A percentile compares a stretch with the other conserved stretches of the same genome.
Conservation (phyloP, 2,113 vertebrate genomes). For the Neogobius melanostomus region DNA sequence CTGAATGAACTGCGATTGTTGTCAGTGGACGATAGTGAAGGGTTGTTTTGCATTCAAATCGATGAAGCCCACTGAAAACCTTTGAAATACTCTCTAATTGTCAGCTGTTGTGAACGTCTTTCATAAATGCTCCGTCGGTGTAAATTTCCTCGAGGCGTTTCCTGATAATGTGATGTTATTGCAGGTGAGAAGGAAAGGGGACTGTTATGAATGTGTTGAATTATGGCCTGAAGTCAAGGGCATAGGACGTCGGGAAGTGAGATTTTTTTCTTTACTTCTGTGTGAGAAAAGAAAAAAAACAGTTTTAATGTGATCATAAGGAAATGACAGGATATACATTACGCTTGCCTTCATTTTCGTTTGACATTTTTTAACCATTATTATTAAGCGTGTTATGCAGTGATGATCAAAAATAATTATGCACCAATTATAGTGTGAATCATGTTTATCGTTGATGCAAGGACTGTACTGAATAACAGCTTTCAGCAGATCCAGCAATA, state of each 20-base stretch:
- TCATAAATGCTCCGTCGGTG: constrained; percentile 10
- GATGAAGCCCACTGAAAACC: constrained; percentile 21
- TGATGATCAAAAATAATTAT: no score
- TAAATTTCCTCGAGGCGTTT: constrained; percentile 10
- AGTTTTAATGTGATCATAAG: no score
- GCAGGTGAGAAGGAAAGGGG: constrained; percentile 23
- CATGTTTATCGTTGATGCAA: no score
- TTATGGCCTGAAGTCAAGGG: constrained; percentile 27
- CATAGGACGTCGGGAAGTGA: background rate
- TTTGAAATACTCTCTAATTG: constrained; percentile 15
- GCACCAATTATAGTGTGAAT: no score
- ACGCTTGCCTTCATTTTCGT: no score
- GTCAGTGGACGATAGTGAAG: constrained; percentile 9
- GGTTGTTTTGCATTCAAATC: constrained; percentile 28
- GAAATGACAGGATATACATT: no score
- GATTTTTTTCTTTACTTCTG: background rate
- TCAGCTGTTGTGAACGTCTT: constrained; percentile 27
- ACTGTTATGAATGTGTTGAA: constrained; percentile 13
- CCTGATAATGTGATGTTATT: constrained; percentile 37
- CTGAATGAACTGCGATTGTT: constrained; percentile 24
- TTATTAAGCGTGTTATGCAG: no score
- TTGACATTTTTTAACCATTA: no score
- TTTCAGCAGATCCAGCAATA: no score
- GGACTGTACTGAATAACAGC: no score
- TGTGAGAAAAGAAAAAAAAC: background rate